These are phyloP conservation scores for Schizaphis graminum DNA, from an alignment of 2,888 invertebrate genomes.

Conservation along the genomic window DNA sequence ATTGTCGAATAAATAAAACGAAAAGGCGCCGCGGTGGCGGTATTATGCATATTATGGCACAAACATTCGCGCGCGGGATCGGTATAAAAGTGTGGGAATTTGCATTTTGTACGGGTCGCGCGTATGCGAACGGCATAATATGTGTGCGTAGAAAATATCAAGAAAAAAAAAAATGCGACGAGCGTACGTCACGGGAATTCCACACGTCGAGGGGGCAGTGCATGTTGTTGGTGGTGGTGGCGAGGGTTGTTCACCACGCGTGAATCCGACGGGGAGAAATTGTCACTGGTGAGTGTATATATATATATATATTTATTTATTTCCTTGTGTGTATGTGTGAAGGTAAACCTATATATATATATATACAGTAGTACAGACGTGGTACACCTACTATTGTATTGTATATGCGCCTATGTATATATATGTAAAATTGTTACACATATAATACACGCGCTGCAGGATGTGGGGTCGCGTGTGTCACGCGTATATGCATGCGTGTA, in stretches of 20 bases:
- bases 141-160: not conserved
- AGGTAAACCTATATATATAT: not conserved
- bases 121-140: not conserved
- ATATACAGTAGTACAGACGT: not conserved
- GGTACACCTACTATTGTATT: not conserved
- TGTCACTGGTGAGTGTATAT: constrained; percentile 30
- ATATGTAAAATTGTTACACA: not conserved
- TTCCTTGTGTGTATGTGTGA: not conserved
- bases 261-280: constrained; percentile 45
- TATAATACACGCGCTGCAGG: not conserved
- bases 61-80: not conserved
- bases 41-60: not conserved
- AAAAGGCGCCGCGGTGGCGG: not conserved
- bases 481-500: not conserved
- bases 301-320: not conserved
- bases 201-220: not conserved
- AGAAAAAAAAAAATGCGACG: not conserved
- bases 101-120: not conserved
- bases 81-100: constrained; percentile 27
- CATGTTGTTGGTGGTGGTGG: not conserved
- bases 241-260: constrained; percentile 26
- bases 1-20: constrained; percentile 50
- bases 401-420: not conserved
- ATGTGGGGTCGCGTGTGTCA: constrained; percentile 23
- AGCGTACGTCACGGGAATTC: constrained; percentile 22